Evolutionary conservation across 2,113 vertebrate genomes (phyloP).

Genomic region (Noturus placidus): DNA sequence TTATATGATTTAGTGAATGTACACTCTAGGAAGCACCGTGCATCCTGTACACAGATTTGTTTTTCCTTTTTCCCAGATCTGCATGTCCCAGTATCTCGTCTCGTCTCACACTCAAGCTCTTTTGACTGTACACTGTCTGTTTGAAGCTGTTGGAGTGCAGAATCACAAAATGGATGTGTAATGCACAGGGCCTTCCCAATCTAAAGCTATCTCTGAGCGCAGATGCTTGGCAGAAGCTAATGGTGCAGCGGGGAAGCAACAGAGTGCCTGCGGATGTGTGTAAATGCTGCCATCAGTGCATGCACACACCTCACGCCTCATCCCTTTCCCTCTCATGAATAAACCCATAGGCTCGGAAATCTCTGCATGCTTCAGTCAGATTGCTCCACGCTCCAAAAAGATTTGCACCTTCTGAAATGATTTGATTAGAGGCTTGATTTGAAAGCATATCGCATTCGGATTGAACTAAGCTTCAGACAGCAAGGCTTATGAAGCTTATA

Average conservation of each 20-base stretch:
- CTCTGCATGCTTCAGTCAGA: conserved; percentile 6
- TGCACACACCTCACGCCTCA: conserved; percentile 8
- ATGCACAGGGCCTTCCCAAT: conserved; percentile 41
- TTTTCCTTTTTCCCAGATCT: not conserved
- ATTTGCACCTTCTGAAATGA: conserved; percentile 17
- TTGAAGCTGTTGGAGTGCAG: conserved; percentile 22
- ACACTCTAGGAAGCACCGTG: not conserved
- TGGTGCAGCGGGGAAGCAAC: conserved; percentile 20
- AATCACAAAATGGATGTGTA: conserved; percentile 38
- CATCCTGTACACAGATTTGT: not conserved
- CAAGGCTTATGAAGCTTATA: not conserved
- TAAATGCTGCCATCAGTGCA: conserved; percentile 27
- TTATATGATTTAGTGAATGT: not conserved
- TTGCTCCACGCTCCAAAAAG: conserved; percentile 12
- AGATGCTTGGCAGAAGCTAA: conserved; percentile 36
- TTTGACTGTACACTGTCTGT: not conserved
- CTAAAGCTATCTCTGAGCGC: conserved; percentile 39
- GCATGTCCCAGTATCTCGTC: not conserved
- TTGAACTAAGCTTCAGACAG: conserved; percentile 1
- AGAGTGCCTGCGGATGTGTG: conserved; percentile 28
- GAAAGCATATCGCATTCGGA: conserved; percentile 11
- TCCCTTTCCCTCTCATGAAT: conserved; percentile 23
- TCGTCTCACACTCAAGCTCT: conserved; percentile 2
- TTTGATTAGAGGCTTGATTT: conserved; percentile 23
- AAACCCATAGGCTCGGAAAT: conserved; percentile 6